A percentile compares a stretch with the other conserved stretches of the same genome.
phyloP scores from a whole-genome alignment of 2,797 vertebrate species.

The Lemur catta region DNA sequence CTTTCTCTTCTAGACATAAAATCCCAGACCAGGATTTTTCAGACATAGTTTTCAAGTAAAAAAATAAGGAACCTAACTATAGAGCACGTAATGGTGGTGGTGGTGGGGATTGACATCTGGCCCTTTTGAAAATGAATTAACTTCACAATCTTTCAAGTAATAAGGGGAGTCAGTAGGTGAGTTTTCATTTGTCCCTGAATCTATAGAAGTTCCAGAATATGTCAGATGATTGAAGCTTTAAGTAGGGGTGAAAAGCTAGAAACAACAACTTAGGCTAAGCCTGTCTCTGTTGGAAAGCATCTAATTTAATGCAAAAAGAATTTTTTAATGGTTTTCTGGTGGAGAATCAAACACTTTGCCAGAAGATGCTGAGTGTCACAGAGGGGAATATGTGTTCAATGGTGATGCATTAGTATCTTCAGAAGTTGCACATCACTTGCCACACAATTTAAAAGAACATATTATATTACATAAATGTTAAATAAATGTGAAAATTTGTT shows the following conservation, averaged over 20 bases:
- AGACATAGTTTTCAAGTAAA: neutral
- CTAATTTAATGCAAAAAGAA: neutral
- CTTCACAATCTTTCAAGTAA: neutral
- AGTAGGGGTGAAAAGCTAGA: neutral
- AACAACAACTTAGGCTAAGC: neutral
- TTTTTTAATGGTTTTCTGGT: neutral
- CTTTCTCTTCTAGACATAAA: neutral
- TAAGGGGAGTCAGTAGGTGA: neutral
- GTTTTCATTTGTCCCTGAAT: neutral
- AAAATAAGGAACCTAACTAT: neutral
- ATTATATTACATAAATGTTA: neutral
- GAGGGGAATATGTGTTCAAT: neutral
- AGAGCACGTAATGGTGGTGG: neutral
- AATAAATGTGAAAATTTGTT: neutral
- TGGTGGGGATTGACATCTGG: rapidly evolving
- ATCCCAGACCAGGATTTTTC: neutral
- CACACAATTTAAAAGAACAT: neutral
- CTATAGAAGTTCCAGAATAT: neutral
- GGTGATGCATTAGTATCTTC: neutral
- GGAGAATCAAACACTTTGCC: neutral
- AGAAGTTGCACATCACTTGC: neutral
- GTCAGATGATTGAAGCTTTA: neutral
- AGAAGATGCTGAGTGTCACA: neutral
- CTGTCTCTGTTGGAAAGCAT: neutral
- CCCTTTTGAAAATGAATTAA: neutral